Percentiles rank a stretch among this genome's conserved stretches.
phyloP scores from a whole-genome alignment of 1,140 invertebrate species.

The Acromyrmex echinatior region DNA sequence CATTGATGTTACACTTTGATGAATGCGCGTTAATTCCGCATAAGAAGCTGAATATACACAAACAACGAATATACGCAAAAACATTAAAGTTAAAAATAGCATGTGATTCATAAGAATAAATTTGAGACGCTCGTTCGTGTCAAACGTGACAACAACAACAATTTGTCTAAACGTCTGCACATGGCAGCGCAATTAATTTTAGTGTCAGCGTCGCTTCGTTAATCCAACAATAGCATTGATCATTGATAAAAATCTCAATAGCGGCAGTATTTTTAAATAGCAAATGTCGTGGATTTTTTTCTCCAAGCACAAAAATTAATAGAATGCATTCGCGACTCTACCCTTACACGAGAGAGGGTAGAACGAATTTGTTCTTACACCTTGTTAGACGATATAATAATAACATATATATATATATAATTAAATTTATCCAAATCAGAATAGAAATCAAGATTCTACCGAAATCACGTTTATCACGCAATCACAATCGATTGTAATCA shows the following conservation, averaged over 20 bases:
- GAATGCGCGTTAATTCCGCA: not conserved
- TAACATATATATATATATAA: constrained; percentile 40
- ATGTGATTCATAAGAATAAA: constrained; percentile 38
- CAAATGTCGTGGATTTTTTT: constrained; percentile 22
- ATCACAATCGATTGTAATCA: constrained; percentile 53
- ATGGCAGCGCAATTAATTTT: constrained; percentile 49
- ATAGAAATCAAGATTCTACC: constrained; percentile 53
- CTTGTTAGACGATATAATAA: constrained; percentile 61
- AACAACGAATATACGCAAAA: not conserved
- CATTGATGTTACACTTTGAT: not conserved
- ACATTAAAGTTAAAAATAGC: constrained; percentile 29
- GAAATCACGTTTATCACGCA: constrained; percentile 60
- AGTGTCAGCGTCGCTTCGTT: constrained; percentile 43
- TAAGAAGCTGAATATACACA: constrained; percentile 3
- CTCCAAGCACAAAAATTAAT: constrained; percentile 47
- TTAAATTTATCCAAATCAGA: constrained; percentile 57
- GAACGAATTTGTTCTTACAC: constrained; percentile 47
- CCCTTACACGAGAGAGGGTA: not conserved
- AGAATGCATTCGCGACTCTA: constrained; percentile 11
- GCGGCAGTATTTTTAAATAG: constrained; percentile 67
- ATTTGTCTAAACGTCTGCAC: constrained; percentile 30
- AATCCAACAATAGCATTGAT: constrained; percentile 54
- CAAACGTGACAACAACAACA: constrained; percentile 64
- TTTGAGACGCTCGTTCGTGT: not conserved
- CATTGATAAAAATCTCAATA: constrained; percentile 63